Conservation (phyloP, 2,797 vertebrate genomes). For the Thamnophis elegans region DNA sequence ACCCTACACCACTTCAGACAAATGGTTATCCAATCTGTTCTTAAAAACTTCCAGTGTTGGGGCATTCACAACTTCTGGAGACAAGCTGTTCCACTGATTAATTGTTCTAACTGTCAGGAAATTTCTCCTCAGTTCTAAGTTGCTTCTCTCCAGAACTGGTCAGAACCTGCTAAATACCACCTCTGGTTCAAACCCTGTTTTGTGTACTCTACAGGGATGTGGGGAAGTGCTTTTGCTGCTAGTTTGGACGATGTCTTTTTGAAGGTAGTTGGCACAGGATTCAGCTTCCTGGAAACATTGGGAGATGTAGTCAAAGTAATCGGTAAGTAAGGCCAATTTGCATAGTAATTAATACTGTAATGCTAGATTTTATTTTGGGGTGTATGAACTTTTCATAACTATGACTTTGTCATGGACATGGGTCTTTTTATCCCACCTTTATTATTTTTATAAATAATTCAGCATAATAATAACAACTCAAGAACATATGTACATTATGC, state of each 20-base stretch:
- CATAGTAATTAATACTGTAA: neutral
- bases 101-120: too few relatives aligned
- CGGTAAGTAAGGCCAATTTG: slow-evolving; percentile 60
- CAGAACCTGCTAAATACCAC: too few relatives aligned
- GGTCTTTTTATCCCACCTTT: neutral
- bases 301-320: slow-evolving; percentile 64
- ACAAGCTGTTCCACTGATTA: too few relatives aligned
- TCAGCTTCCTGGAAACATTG: slow-evolving; percentile 64
- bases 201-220: slow-evolving; percentile 65
- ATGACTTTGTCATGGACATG: neutral
- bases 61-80: too few relatives aligned
- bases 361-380: neutral
- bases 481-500: neutral
- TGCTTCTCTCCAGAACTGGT: too few relatives aligned
- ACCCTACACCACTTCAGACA: too few relatives aligned
- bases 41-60: too few relatives aligned
- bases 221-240: slow-evolving; percentile 79
- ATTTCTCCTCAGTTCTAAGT: too few relatives aligned
- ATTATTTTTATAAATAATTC: neutral
- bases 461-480: neutral
- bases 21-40: too few relatives aligned
- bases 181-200: neutral
- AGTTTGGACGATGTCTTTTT: slow-evolving; percentile 76
- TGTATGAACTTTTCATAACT: neutral
- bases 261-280: slow-evolving; percentile 61